Conservation (phyloP, 2,797 vertebrate genomes). For the Crotalus adamanteus region DNA sequence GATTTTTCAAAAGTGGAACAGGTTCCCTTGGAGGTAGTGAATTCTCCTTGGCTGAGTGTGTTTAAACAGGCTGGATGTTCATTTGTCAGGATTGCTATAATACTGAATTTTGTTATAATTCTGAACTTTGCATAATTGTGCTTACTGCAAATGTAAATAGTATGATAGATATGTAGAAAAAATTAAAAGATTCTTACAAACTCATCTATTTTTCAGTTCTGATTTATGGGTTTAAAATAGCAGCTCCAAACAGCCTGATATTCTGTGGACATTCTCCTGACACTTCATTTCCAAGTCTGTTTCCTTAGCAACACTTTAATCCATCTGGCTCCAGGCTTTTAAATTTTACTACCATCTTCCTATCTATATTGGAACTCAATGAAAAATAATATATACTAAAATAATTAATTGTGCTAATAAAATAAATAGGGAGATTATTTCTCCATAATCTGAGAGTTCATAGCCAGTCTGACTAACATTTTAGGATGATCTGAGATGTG, state of each 20-base stretch:
- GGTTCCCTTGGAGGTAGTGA: neutral
- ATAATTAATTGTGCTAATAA: slow-evolving; percentile 41
- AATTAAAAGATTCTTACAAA: slow-evolving; percentile 43
- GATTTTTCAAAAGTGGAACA: neutral
- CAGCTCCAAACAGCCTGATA: slow-evolving; percentile 59
- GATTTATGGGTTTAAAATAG: slow-evolving; percentile 62
- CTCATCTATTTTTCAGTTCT: slow-evolving; percentile 44
- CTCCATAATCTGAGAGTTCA: neutral
- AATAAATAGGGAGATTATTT: neutral
- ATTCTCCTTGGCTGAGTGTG: neutral
- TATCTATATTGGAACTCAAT: slow-evolving; percentile 53
- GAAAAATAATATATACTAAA: slow-evolving; percentile 52
- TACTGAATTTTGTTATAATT: neutral
- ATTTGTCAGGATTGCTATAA: neutral
- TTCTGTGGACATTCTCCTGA: slow-evolving; percentile 64
- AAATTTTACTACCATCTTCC: slow-evolving; percentile 66
- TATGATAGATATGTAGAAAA: slow-evolving; percentile 43
- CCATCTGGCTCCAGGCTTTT: slow-evolving; percentile 62
- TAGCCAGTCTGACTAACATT: neutral
- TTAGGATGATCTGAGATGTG: neutral
- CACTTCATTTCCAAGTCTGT: slow-evolving; percentile 68
- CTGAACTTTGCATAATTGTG: neutral
- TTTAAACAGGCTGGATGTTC: neutral
- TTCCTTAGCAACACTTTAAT: slow-evolving; percentile 70
- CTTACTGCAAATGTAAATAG: no score